Base-by-base conservation (phyloP, 2,797 vertebrate genomes). In the Pipistrellus nathusii region DNA sequence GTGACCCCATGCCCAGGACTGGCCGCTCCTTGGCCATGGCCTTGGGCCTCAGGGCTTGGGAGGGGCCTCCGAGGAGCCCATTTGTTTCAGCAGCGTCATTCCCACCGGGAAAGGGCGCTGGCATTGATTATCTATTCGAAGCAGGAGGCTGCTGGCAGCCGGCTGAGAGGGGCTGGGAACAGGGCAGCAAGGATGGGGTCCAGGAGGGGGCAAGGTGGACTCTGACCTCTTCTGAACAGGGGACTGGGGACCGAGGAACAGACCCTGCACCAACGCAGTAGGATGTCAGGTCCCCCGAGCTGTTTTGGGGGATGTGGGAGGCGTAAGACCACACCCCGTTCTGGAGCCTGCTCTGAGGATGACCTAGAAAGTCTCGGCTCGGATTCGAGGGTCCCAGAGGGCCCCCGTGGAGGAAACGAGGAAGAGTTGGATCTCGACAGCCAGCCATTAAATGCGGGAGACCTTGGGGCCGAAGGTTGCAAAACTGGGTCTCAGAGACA, bases 41-140 rank as follows among this genome's bases (percentile, higher is more conserved):
- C 75, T 1, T 4, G 46, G 68, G 41, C 66, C 55, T 89, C 1
- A 3, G 90, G 83, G 57, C 75, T 76, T 83, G 77, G 96, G 90
- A 95, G 90, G 77, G 62, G 88, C 82, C 90, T 86, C 12, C 1
- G 15, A 90, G 55, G 78, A 64, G 82, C 38, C 71, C 88, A 12
- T 90, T 92, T 86, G 93, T 96, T 97, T 97, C 93, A 97, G 96
- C 97, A 95, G 64, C 35, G 94, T 97, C 96, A 97, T 96, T 95
- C 91, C 94, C 87, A 83, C 55, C 85, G 94, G 94, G 86, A 86
- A 53, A 92, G 93, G 95, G 73, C 94, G 93, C 35, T 0, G 25
- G n/a, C 86, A 92, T 94, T 7, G 90, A 95, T 95, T 93, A 90
- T 96, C 86, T 96, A 93, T 96, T 93, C 6, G 8, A 88, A 84